Conservation (phyloP, 1,140 invertebrate species). For the Drosophila kikkawai region DNA sequence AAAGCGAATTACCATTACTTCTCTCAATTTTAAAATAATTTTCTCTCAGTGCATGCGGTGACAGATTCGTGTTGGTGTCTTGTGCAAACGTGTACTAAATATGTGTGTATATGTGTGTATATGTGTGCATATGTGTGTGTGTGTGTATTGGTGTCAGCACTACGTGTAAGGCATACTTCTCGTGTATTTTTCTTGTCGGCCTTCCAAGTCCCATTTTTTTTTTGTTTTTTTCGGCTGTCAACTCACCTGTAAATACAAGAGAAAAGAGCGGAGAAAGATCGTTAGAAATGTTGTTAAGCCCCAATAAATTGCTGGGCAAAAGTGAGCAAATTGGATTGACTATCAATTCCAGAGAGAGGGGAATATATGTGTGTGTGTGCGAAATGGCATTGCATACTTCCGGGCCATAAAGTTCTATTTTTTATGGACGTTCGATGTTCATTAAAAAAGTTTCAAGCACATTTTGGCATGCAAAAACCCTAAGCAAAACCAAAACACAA, state of each 20-base stretch:
- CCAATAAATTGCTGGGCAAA: slow-evolving; percentile 18
- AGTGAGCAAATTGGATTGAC: slow-evolving; percentile 33
- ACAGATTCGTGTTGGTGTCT: slow-evolving; percentile 16
- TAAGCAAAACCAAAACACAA: slow-evolving; percentile 23
- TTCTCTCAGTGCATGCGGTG: slow-evolving; percentile 21
- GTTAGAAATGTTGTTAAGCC: slow-evolving; percentile 51
- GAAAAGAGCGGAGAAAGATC: slow-evolving; percentile 17
- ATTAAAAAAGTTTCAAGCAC: slow-evolving; percentile 67
- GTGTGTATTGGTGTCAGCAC: slow-evolving; percentile 41
- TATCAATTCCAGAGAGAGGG: neutral
- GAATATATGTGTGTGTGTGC: neutral
- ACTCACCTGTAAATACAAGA: slow-evolving; percentile 70
- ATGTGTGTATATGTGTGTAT: neutral
- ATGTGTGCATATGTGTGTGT: neutral
- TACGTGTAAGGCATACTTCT: slow-evolving; percentile 58
- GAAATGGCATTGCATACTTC: slow-evolving; percentile 40
- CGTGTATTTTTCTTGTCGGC: slow-evolving; percentile 29
- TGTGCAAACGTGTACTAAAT: slow-evolving; percentile 5
- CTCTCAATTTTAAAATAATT: neutral
- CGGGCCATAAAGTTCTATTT: slow-evolving; percentile 24
- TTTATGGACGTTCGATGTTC: slow-evolving; percentile 49
- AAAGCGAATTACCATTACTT: no score
- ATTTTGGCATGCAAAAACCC: slow-evolving; percentile 31
- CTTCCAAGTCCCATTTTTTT: slow-evolving; percentile 22
- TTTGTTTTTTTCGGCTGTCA: slow-evolving; percentile 22